Base-by-base conservation (phyloP, 2,113 vertebrate genomes). In the Sceloporus undulatus region DNA sequence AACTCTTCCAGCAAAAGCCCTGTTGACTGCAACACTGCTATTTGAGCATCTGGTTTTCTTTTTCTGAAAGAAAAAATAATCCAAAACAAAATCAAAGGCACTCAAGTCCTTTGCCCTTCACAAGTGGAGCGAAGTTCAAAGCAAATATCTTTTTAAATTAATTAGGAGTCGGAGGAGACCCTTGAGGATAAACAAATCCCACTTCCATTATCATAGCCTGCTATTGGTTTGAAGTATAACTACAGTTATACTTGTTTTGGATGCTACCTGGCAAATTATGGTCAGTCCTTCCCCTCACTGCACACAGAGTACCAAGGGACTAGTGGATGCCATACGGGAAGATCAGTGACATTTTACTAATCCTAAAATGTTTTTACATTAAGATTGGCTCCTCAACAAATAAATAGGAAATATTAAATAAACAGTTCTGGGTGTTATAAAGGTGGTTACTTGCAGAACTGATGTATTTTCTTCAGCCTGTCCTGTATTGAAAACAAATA, bases 101-200 rank as follows among this genome's bases (percentile, higher is more conserved):
- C 27, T 71, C 27, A 71, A 71, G 68, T 71, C 68, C 27, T 27
- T 71, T 71, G 68, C 68, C 27, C 68, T 71, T 71, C 68, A n/a
- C 68, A 10, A 71, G 68, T 71, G 25, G 68, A 71, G 29, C n/a
- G 68, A 27, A 71, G 68, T 71, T 71, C 90, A 89, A 1, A 1
- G 73, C n/a, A 80, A 85, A 90, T 89, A 48, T 34, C 54, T 48
- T 29, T 27, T 62, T 54, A 40, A 92, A 91, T 66, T 90, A 89
- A 56, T 18, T 25, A 5, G n/a, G 90, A 87, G 21, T 27, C 91
- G 92, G 89, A 92, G 5, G 82, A 84, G 52, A 83, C 42, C 25
- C 42, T n/a, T 52, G 68, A 71, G 27, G 29, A 73, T 38, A 74
- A 73, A 56, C 21, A 56, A 87, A 77, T 13, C 75, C 85, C 89